Evolutionary conservation across 2,888 invertebrate genomes (phyloP).

Genomic region (Lithophane semibrunnea): DNA sequence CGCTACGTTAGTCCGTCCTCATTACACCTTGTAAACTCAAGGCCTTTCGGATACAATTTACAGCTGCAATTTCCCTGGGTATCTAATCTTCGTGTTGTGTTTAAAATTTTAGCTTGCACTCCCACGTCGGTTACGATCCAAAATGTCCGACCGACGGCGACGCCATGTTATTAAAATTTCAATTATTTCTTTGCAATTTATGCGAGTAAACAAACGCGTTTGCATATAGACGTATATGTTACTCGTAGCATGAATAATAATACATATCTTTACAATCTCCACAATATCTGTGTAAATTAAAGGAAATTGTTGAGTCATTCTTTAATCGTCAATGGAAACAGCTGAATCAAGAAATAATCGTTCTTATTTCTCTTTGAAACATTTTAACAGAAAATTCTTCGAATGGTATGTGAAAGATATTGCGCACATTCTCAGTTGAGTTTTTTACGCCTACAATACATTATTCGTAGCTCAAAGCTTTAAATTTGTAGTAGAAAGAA

Average conservation of each 20-base stretch:
- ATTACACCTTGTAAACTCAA: slow-evolving; percentile 57
- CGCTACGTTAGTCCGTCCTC: slow-evolving; percentile 32
- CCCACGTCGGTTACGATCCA: slow-evolving; percentile 40
- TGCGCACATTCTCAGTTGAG: slow-evolving; percentile 12
- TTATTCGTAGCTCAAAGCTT: not conserved
- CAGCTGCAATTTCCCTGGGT: slow-evolving; percentile 58
- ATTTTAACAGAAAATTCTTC: slow-evolving; percentile 28
- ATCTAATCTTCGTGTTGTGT: slow-evolving; percentile 59
- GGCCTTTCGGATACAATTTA: slow-evolving; percentile 61
- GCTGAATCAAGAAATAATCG: slow-evolving; percentile 39
- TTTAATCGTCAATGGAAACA: slow-evolving; percentile 30
- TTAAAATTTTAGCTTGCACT: slow-evolving; percentile 63
- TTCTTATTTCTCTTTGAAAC: slow-evolving; percentile 39
- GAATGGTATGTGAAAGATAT: slow-evolving; percentile 24
- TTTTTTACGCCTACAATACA: slow-evolving; percentile 18
- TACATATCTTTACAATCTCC: slow-evolving; percentile 40
- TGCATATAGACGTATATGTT: slow-evolving; percentile 54
- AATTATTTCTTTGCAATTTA: slow-evolving; percentile 64
- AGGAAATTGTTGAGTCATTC: slow-evolving; percentile 42
- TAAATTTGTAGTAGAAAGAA: not conserved
- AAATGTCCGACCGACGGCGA: slow-evolving; percentile 49
- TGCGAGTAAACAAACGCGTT: slow-evolving; percentile 66
- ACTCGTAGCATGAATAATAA: slow-evolving; percentile 59
- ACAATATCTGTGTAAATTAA: slow-evolving; percentile 23
- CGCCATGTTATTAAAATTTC: slow-evolving; percentile 63